phyloP scores from a whole-genome alignment of 1,140 invertebrate species.

The Drosophila malerkotliana region DNA sequence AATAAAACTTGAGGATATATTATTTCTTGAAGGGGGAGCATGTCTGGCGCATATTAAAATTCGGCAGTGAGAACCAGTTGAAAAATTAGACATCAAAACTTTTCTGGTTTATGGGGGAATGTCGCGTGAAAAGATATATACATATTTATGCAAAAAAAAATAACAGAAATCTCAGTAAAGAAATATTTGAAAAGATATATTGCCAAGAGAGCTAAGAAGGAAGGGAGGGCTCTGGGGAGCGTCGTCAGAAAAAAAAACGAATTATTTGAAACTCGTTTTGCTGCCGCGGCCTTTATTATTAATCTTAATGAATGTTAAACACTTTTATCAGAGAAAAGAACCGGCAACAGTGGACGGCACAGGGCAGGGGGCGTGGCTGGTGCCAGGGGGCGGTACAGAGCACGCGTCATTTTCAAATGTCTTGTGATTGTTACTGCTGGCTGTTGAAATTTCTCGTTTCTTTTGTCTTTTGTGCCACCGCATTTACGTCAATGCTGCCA shows the following conservation, averaged over 20 bases:
- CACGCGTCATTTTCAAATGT: slow-evolving; percentile 75
- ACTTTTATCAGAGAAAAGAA: slow-evolving; percentile 70
- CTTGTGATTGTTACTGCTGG: slow-evolving; percentile 27
- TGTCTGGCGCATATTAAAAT: slow-evolving; percentile 64
- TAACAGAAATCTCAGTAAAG: slow-evolving; percentile 32
- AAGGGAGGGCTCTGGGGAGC: background rate
- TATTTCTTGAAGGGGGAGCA: slow-evolving; percentile 3
- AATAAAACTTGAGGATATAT: slow-evolving; percentile 21
- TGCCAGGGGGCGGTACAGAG: slow-evolving; percentile 28
- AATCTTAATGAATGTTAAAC: slow-evolving; percentile 83
- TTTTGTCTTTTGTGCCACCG: slow-evolving; percentile 22
- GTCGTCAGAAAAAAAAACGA: slow-evolving; percentile 8
- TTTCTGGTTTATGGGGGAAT: slow-evolving; percentile 64
- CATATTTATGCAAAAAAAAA: slow-evolving; percentile 19
- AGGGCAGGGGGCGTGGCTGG: slow-evolving; percentile 6
- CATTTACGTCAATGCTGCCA: slow-evolving; percentile 62
- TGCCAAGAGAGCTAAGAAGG: background rate
- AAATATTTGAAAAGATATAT: slow-evolving; percentile 45
- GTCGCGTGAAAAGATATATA: slow-evolving; percentile 55
- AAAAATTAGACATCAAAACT: slow-evolving; percentile 64
- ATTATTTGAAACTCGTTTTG: slow-evolving; percentile 72
- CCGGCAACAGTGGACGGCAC: slow-evolving; percentile 22
- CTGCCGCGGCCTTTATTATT: slow-evolving; percentile 61
- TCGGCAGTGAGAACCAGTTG: slow-evolving; percentile 57
- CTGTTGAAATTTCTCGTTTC: slow-evolving; percentile 35